Percentiles rank a stretch among this genome's conserved stretches.
Conservation (phyloP, 2,113 vertebrate genomes). For the Halichoeres trimaculatus region DNA sequence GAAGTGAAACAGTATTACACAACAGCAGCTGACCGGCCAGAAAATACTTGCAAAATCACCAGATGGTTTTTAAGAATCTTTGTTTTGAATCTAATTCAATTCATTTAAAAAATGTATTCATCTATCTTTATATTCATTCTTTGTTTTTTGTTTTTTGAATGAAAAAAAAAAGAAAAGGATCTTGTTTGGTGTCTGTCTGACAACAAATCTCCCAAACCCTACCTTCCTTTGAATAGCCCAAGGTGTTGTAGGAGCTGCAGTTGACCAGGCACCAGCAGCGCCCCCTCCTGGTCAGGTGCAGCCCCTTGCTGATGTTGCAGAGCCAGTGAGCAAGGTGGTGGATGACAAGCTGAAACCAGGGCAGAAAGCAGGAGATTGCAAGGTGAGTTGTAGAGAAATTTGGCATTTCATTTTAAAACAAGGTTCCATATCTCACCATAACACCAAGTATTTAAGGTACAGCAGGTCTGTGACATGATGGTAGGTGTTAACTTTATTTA, state of each 20-base stretch:
- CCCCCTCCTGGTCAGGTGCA: background rate
- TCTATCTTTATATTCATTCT: too few relatives aligned
- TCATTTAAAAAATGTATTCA: too few relatives aligned
- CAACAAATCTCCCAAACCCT: background rate
- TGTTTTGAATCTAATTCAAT: too few relatives aligned
- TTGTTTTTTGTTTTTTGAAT: background rate
- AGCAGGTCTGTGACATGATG: too few relatives aligned
- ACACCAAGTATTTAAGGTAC: background rate
- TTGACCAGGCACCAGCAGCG: background rate
- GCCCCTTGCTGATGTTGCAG: background rate
- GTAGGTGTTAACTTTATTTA: too few relatives aligned
- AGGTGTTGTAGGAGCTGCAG: conserved; percentile 29
- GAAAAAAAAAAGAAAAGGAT: background rate
- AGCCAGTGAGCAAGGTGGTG: conserved; percentile 1
- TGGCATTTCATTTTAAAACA: background rate
- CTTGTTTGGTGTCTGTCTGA: background rate
- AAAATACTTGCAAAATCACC: background rate
- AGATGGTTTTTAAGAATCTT: background rate
- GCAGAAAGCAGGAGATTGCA: background rate
- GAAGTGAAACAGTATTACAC: background rate
- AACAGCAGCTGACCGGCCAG: too few relatives aligned
- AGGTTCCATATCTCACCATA: background rate
- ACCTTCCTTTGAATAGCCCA: conserved; percentile 25
- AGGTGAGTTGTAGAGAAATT: conserved; percentile 33
- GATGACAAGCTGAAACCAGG: background rate